A percentile compares a stretch with the other conserved stretches of the same genome.
phyloP scores from a whole-genome alignment of 2,888 invertebrate species.

The Mythimna lalbum region DNA sequence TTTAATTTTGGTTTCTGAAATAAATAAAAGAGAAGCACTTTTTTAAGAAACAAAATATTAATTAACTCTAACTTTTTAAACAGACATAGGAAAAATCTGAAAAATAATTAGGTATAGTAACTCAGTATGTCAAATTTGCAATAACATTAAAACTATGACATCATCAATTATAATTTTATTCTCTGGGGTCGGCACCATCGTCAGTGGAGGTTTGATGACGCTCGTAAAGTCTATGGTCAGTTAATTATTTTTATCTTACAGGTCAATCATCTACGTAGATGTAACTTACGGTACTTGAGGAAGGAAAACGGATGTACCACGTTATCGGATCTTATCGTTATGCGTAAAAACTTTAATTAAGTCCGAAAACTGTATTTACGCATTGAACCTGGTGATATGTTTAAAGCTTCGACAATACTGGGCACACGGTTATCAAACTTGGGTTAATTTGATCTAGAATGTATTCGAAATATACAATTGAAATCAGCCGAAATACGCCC shows the following conservation, averaged over 20 bases:
- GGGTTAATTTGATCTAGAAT: not conserved
- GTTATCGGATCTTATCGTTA: constrained; percentile 40
- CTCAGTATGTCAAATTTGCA: too few relatives aligned
- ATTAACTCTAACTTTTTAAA: too few relatives aligned
- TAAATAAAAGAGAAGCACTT: too few relatives aligned
- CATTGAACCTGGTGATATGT: not conserved
- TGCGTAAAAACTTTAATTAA: constrained; percentile 40
- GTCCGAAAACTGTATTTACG: constrained; percentile 24
- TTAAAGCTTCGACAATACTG: not conserved
- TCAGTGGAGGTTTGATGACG: constrained; percentile 30
- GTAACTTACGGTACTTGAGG: constrained; percentile 24
- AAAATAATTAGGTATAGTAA: too few relatives aligned
- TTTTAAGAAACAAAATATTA: too few relatives aligned
- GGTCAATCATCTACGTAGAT: constrained; percentile 13
- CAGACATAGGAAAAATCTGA: too few relatives aligned
- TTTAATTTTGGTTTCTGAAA: too few relatives aligned
- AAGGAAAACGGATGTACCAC: constrained; percentile 50
- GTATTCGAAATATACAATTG: not conserved
- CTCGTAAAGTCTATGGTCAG: not conserved
- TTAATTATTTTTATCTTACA: constrained; percentile 30
- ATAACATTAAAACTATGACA: too few relatives aligned
- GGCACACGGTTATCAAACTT: not conserved
- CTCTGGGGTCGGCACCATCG: not conserved
- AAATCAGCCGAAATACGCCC: not conserved
- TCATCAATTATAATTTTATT: too few relatives aligned